Percentiles rank a stretch among this genome's conserved stretches.
These are phyloP conservation scores for Ramphastos sulfuratus DNA, from an alignment of 2,113 vertebrate species.

Conservation along the genomic window DNA sequence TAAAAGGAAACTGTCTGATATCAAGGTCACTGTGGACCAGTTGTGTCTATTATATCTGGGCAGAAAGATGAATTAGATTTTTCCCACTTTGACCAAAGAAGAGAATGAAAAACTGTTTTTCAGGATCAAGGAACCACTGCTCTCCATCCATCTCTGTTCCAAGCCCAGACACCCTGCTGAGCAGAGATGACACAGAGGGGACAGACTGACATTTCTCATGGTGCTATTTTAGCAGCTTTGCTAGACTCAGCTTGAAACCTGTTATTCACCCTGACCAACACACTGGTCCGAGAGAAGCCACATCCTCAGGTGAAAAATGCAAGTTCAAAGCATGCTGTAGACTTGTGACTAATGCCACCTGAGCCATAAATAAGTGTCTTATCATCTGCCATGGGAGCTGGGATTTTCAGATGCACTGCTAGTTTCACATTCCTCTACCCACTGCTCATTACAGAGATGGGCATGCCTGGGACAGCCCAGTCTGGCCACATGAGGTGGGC, in stretches of 20 bases:
- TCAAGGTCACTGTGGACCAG: constrained; percentile 34
- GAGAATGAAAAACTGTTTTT: neutral
- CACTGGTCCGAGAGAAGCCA: neutral
- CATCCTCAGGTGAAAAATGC: neutral
- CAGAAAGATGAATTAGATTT: constrained; percentile 25
- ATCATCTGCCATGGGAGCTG: fast-evolving
- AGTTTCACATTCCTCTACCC: neutral
- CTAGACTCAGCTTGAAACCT: neutral
- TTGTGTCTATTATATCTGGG: constrained; percentile 16
- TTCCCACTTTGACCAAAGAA: neutral
- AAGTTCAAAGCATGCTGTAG: neutral
- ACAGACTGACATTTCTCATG: neutral
- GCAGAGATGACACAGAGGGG: neutral
- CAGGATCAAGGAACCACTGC: neutral
- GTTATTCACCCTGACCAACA: neutral
- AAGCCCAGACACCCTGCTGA: neutral
- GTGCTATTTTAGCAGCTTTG: neutral
- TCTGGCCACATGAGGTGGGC: neutral
- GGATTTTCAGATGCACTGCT: neutral
- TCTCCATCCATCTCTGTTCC: neutral
- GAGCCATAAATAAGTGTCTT: neutral
- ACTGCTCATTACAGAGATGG: neutral
- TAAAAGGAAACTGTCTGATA: constrained; percentile 36
- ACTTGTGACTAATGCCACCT: neutral
- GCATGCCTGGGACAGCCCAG: neutral